Evolutionary conservation across 2,888 invertebrate genomes (phyloP).

Genomic region (Rotaria sp.): DNA sequence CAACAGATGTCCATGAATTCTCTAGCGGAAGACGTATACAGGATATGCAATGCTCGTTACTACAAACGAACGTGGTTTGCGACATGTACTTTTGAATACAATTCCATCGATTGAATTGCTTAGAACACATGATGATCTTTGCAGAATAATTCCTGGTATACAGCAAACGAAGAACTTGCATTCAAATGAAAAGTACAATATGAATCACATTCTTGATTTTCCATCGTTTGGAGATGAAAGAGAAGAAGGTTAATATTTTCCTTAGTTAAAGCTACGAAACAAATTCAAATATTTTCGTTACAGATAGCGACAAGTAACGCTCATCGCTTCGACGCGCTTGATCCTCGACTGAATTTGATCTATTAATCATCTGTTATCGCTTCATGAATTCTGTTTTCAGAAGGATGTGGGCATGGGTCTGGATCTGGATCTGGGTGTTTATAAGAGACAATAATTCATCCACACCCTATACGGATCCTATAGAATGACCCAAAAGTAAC

Average conservation of each 20-base stretch:
- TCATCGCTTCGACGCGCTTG: too few relatives aligned
- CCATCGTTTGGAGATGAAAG: neutral
- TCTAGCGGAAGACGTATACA: neutral
- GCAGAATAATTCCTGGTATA: neutral
- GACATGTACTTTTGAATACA: too few relatives aligned
- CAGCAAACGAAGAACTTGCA: neutral
- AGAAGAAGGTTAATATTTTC: neutral
- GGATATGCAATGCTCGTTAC: neutral
- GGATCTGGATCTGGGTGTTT: too few relatives aligned
- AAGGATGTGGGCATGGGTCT: too few relatives aligned
- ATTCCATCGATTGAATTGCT: neutral
- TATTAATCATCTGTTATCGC: too few relatives aligned
- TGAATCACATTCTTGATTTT: neutral
- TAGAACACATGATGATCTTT: neutral
- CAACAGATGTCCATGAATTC: neutral
- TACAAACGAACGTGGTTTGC: too few relatives aligned
- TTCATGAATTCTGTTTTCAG: too few relatives aligned
- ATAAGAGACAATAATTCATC: too few relatives aligned
- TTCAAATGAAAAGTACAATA: neutral
- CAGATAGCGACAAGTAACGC: neutral
- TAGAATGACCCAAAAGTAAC: too few relatives aligned
- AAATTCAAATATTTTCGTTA: neutral
- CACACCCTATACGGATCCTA: too few relatives aligned
- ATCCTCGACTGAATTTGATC: too few relatives aligned
- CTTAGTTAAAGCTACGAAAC: neutral